A percentile compares a stretch with the other conserved stretches of the same genome.
phyloP scores from a whole-genome alignment of 2,113 vertebrate species.

The Corydoras maculifer region DNA sequence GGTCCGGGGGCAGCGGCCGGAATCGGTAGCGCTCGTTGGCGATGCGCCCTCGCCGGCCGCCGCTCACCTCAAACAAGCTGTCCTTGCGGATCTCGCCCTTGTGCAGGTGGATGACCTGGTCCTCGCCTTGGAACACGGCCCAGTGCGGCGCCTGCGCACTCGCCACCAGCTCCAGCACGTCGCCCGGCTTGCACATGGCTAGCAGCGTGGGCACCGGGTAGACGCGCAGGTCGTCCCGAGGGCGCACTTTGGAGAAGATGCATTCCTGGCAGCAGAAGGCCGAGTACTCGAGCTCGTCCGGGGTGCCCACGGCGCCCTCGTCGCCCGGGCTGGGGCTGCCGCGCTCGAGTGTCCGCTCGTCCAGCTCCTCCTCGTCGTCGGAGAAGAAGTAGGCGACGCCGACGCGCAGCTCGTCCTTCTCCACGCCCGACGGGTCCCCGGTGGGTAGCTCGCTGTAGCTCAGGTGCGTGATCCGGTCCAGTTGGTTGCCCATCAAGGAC shows the following conservation, averaged over 20 bases:
- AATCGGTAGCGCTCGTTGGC: constrained; percentile 95
- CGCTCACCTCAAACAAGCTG: constrained; percentile 83
- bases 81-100: constrained; percentile 94
- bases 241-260: constrained; percentile 96
- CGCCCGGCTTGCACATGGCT: constrained; percentile 89
- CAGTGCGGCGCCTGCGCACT: constrained; percentile 83
- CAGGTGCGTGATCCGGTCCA: constrained; percentile 99
- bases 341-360: constrained; percentile 79
- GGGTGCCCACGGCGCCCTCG: constrained; percentile 68
- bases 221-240: constrained; percentile 86
- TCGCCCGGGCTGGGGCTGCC: constrained; percentile 58
- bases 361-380: constrained; percentile 98
- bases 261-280: constrained; percentile 98
- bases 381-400: constrained; percentile 99
- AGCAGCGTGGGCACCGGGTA: constrained; percentile 83
- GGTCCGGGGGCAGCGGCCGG: constrained; percentile 85
- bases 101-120: constrained; percentile 91
- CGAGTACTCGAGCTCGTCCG: constrained; percentile 90
- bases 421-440: constrained; percentile 95
- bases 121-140: constrained; percentile 86
- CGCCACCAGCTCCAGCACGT: constrained; percentile 90
- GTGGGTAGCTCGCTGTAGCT: constrained; percentile 99
- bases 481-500: constrained; percentile 99
- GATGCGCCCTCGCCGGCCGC: constrained; percentile 84
- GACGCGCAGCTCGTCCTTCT: constrained; percentile 97